phyloP scores from a whole-genome alignment of 2,113 vertebrate genomes.

The Chlamydotis undulata region DNA sequence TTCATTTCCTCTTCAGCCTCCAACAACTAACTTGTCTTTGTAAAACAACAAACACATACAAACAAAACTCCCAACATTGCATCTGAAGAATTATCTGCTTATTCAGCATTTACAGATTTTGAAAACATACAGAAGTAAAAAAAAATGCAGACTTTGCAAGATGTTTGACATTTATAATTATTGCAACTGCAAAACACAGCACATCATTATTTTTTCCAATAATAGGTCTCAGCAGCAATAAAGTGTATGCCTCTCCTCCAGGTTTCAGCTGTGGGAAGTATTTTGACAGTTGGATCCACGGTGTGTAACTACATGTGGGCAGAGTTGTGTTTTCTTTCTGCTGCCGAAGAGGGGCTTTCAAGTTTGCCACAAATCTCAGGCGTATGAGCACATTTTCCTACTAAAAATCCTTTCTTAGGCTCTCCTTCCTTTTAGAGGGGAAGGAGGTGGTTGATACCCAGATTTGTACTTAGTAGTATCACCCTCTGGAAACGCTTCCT shows the following conservation, averaged over 20 bases:
- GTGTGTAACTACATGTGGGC: neutral
- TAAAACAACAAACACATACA: neutral
- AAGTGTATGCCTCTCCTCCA: neutral
- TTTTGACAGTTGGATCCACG: constrained; percentile 38
- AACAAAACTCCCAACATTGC: neutral
- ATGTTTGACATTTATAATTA: neutral
- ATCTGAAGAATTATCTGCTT: neutral
- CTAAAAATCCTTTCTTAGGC: neutral
- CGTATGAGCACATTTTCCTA: neutral
- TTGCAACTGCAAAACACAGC: neutral
- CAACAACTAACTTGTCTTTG: neutral
- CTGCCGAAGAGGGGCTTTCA: neutral
- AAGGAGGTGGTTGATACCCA: neutral
- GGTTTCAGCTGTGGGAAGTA: constrained; percentile 34
- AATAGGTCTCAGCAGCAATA: neutral
- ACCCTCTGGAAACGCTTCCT: neutral
- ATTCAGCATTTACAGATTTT: neutral
- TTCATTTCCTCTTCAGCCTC: neutral
- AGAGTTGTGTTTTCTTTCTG: constrained; percentile 1
- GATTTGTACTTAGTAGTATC: neutral
- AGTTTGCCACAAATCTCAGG: neutral
- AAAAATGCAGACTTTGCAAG: neutral
- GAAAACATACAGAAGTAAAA: neutral
- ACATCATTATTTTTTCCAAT: neutral
- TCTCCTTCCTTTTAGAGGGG: neutral